Percentiles rank a stretch among this genome's conserved stretches.
Conservation (phyloP, 2,113 vertebrate species). For the Anthoscopus minutus region DNA sequence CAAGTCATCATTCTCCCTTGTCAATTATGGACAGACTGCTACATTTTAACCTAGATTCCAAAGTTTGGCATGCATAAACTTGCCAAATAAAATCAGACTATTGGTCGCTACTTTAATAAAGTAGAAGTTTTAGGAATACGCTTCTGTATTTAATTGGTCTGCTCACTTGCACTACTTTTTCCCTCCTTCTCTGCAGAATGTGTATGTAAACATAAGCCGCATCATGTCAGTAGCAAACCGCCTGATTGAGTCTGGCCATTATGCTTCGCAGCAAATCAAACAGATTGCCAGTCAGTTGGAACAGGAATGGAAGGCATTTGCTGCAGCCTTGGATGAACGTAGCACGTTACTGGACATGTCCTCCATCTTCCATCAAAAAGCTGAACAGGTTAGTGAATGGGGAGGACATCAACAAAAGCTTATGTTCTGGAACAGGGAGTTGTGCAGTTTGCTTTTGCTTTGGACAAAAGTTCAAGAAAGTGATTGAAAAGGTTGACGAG, state of each 20-base stretch:
- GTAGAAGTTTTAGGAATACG: neutral
- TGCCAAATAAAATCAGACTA: neutral
- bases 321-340: slow-evolving; percentile 93
- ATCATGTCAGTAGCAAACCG: slow-evolving; percentile 96
- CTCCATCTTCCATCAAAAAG: slow-evolving; percentile 94
- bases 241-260: slow-evolving; percentile 92
- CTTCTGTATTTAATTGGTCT: neutral
- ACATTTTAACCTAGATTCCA: neutral
- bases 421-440: neutral
- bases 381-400: slow-evolving; percentile 83
- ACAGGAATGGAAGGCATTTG: slow-evolving; percentile 97
- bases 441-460: neutral
- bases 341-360: slow-evolving; percentile 96
- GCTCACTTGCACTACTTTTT: neutral
- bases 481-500: neutral
- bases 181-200: slow-evolving; percentile 75
- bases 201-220: slow-evolving; percentile 98
- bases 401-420: neutral
- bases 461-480: neutral
- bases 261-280: slow-evolving; percentile 95
- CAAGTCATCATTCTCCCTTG: neutral
- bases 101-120: neutral
- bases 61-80: neutral
- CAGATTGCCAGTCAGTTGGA: slow-evolving; percentile 95
- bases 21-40: neutral